Evolutionary conservation across 1,140 invertebrate species (phyloP), one percentile per base, ranked within the genome.

Genomic region (Frieseomelitta varia): DNA sequence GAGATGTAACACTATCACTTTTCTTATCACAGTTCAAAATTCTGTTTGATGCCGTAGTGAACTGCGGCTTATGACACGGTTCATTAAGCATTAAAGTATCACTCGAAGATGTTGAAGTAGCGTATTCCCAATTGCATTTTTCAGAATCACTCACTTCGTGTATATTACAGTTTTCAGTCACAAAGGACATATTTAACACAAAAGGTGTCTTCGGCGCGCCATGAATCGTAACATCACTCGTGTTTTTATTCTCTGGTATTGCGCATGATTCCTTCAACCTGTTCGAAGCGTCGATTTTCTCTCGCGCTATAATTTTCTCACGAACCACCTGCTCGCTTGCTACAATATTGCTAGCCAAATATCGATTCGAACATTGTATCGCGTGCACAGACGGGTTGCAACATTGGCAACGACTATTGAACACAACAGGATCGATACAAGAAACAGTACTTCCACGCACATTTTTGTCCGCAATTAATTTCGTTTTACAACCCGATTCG

Each of bases 381-480:
- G 14, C 47, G 11, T 80, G 65, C 19, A 84, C 39, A 58, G 30
- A 39, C 14, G 56, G 19, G 30, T 17, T 61, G 24, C 34, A 55
- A 81, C 56, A 56, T 69, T 30, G 19, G 30, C 2, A 77, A 83
- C 58, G 74, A 86, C 67, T 84, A 63, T 84, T 76, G 56, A 34
- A 83, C 58, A 61, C 63, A 17, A 47, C 24, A 84, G 39, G 81
- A 89, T 89, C 88, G 27, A 89, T 89, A 89, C 55, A 21, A 10
- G 71, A n/a, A 58, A 56, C 56, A 17, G 2, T 17, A 76, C 65
- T 21, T 73, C 67, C n/a, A 47, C 63, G 30, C 17, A 56, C 21
- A 79, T 79, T 27, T 21, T 67, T 71, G 39, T n/a, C 21, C 10
- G 34, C 14, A 21, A 67, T 34, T 55, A 69, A 74, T 19, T 65